Evolutionary conservation across 1,140 invertebrate genomes (phyloP), one percentile per base, ranked within the genome.

Genomic region (Chrysomallon squamiferum): DNA sequence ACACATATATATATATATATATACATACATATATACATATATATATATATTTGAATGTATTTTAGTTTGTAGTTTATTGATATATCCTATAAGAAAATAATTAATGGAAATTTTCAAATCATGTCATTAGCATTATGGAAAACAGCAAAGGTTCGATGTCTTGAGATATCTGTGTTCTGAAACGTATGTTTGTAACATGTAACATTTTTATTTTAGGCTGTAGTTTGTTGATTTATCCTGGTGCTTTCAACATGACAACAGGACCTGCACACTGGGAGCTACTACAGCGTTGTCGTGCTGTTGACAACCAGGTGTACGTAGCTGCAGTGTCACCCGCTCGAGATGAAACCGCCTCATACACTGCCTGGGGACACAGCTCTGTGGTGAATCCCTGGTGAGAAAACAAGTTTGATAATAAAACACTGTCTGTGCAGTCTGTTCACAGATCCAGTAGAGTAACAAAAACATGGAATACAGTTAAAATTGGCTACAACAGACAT

Each of bases 211-310:
- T 73, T 61, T 15, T 59, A 92, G 93, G 93, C 2, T 96, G 94
- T 77, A 89, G 93, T 59, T 85, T 96, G 74, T 82, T 96, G 18
- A 86, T 97, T 11, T 97, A 95, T 85, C 95, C 95, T n/a, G 94
- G 91, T 50, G 95, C 95, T 15, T 98, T 97, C 81, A 97, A 96
- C 85, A 93, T 95, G 91, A 96, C 93, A 13, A 97, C 95, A 0
- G 96, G 96, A 0, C 95, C 95, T 0, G 84, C 92, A 13, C 95
- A 97, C 82, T 98, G 95, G 95, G 92, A 95, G 75, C 84, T 97
- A 2, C 85, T 98, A 3, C 89, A 90, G 67, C 88, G 93, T 49
- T 88, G 90, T 0, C 87, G 95, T 58, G 95, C 96, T 27, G 88
- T 92, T 43, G 95, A 98, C 84, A 94, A 95, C 85, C 95, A 86